Evolutionary conservation across 2,113 vertebrate species (phyloP), one percentile per base, ranked within the genome.

Genomic region (Bubo blakistoni): DNA sequence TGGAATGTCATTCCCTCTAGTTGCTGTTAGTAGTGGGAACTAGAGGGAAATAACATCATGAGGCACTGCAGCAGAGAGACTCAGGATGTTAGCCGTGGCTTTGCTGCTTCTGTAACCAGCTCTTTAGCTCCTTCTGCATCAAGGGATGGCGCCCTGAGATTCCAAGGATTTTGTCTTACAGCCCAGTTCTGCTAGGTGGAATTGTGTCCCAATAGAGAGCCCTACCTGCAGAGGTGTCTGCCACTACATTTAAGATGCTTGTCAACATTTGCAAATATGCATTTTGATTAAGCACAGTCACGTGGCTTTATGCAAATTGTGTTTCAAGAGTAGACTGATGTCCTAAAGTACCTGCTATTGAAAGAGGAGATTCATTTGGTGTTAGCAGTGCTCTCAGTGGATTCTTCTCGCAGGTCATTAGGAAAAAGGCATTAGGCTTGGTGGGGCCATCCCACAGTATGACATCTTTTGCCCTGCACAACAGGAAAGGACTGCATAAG

Each of bases 91-190:
- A 62, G 25, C 54, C 52, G 29, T 62, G 40, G 44, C 34, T 92
- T 59, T 77, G 11, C 52, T 66, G 27, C 78, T 67, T 66, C 73
- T n/a, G 21, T 32, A 54, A 32, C 29, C 38, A 71, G 46, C 30
- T 59, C 36, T 44, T 11, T 51, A 66, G 46, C 36, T 44, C 40
- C 57, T 79, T 59, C 70, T 69, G 38, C 47, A 82, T 78, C 49
- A n/a, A 66, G 21, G 21, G 25, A 26, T 36, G 69, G 59, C 0
- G 0, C 21, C 42, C 27, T 51, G 63, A n/a, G 46, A 34, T 61
- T 66, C 40, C 58, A 46, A 57, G 24, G 38, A 40, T 62, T 61
- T 76, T 88, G 32, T 40, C 32, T 52, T 30, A 46, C 25, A 84
- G 38, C 27, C 30, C 40, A 36, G 24, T 78, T 73, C 72, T 38